Percentiles rank a stretch among this genome's conserved stretches.
phyloP scores from a whole-genome alignment of 1,140 invertebrate species.

The Bombus superbus region DNA sequence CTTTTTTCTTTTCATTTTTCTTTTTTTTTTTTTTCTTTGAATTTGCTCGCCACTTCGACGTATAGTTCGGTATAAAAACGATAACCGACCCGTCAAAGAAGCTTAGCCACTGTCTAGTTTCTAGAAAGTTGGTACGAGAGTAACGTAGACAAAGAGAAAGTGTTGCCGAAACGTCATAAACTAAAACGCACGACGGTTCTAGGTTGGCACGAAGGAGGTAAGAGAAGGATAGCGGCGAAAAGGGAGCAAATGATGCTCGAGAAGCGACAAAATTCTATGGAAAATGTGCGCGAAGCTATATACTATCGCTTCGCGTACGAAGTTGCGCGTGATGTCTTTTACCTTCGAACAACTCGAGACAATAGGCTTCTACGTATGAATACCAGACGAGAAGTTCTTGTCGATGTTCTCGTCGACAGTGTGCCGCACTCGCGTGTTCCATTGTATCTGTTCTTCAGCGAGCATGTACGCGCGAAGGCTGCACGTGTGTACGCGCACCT shows the following conservation, averaged over 20 bases:
- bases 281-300: conserved; percentile 11
- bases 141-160: conserved; percentile 10
- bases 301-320: background rate
- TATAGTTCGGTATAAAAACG: background rate
- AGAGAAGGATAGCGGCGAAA: background rate
- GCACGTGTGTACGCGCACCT: background rate
- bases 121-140: background rate
- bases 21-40: background rate
- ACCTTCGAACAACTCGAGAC: conserved; percentile 72
- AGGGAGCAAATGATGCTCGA: conserved; percentile 16
- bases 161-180: conserved; percentile 27
- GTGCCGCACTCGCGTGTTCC: conserved; percentile 47
- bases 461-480: no score
- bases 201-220: background rate
- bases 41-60: background rate
- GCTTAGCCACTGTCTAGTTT: background rate
- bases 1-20: background rate
- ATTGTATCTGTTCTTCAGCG: conserved; percentile 35
- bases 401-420: conserved; percentile 57
- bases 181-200: conserved; percentile 1
- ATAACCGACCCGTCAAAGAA: background rate
- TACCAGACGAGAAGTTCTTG: conserved; percentile 69
- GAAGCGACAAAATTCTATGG: conserved; percentile 42
- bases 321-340: conserved; percentile 69
- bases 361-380: conserved; percentile 73